Evolutionary conservation across 2,113 vertebrate species (phyloP).

Genomic region (Muntiacus reevesi): DNA sequence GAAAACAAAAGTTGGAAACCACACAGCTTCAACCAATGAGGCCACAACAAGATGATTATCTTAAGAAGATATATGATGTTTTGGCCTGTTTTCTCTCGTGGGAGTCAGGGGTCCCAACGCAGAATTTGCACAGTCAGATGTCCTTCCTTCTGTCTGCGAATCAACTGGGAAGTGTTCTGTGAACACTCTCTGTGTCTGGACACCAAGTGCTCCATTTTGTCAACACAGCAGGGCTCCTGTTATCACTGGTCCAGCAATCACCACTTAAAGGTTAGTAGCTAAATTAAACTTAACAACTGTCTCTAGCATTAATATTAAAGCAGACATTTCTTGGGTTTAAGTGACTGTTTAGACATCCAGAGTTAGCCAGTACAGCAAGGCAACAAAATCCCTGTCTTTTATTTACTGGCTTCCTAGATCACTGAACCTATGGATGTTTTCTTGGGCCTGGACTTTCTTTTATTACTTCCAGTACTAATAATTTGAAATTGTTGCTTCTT

Average conservation of each 20-base stretch:
- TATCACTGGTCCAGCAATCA: background rate
- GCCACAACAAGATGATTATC: background rate
- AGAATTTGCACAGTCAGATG: background rate
- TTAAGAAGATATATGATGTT: background rate
- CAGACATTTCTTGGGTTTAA: background rate
- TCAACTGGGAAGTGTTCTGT: background rate
- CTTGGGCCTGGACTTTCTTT: background rate
- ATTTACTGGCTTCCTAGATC: background rate
- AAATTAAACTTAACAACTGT: background rate
- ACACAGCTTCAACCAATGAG: background rate
- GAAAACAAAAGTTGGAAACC: background rate
- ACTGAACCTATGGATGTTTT: background rate
- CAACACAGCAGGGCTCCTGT: background rate
- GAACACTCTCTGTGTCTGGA: background rate
- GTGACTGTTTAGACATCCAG: background rate
- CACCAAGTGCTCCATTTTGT: background rate
- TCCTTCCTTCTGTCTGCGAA: background rate
- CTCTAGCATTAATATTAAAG: background rate
- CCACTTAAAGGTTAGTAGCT: background rate
- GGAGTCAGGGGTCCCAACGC: background rate
- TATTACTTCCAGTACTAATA: background rate
- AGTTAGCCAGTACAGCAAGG: background rate
- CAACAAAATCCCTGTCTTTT: background rate
- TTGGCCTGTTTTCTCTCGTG: background rate
- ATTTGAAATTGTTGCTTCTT: slow-evolving; percentile 30